Evolutionary conservation across 2,888 invertebrate species (phyloP), one percentile per base, ranked within the genome.

Genomic region (Timema podura): DNA sequence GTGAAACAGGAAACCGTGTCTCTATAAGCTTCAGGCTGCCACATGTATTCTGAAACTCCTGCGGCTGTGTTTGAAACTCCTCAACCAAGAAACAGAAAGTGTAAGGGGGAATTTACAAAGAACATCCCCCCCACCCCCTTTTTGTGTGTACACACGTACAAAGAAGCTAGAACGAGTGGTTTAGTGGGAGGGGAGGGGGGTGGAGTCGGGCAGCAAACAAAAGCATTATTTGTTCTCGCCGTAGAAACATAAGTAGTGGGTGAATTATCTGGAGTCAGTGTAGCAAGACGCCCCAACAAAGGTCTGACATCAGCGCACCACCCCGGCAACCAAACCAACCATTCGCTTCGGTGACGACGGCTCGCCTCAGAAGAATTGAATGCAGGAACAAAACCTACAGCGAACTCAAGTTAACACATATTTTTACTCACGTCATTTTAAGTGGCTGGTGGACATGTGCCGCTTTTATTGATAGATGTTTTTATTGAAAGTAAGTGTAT

Each of bases 181-280:
- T 45, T 15, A 46, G 65, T n/a, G 65, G 45, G 15, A 44, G 44
- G 47, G 49, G 44, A 45, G 44, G 6, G 6, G 61, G 61, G 30
- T 16, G 44, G 48, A 11, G 48, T n/a, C n/a, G 1, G 51, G 9
- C 15, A 44, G 7, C 45, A 64, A 49, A 68, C 68, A 68, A 68
- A 68, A 64, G 68, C 68, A 48, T 68, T 61, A 68, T 68, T 68
- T 68, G 68, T 68, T 68, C 68, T 59, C 68, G 68, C 68, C 64
- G 64, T 64, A 68, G 59, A 68, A 54, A 68, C 68, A 68, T 54
- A 67, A 67, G 61, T 61, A 61, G 61, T 61, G 61, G 61, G 44
- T 61, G 44, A 61, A 61, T 61, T 61, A 61, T 61, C 45, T 61
- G 61, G 61, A 61, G 61, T 61, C 61, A 61, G 61, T 61, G 61